Conservation (phyloP, 1,140 invertebrate genomes). For the Plectrocnemia conspersa region DNA sequence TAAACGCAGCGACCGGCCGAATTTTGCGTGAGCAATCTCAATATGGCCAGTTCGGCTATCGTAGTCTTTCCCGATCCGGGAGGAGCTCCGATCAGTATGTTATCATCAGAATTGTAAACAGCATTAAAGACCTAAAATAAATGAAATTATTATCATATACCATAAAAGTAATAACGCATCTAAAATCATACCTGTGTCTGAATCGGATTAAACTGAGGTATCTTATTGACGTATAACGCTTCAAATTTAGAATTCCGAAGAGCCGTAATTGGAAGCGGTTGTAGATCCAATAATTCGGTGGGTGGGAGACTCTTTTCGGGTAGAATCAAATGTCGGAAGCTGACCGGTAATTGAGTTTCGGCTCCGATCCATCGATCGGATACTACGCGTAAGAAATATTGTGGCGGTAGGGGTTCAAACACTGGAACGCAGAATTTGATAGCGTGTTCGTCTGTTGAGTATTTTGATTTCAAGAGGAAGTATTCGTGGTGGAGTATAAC, state of each 20-base stretch:
- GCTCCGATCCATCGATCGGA: conserved; percentile 83
- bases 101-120: conserved; percentile 97
- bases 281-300: conserved; percentile 95
- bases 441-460: conserved; percentile 89
- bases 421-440: conserved; percentile 98
- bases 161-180: background rate
- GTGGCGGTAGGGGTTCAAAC: conserved; percentile 96
- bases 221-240: conserved; percentile 76
- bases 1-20: conserved; percentile 81
- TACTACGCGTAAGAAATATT: conserved; percentile 89
- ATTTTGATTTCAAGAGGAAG: conserved; percentile 94
- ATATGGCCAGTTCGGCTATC: conserved; percentile 94
- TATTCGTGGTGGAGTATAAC: conserved; percentile 91
- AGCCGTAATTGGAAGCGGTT: conserved; percentile 87
- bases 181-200: conserved; percentile 76
- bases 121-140: conserved; percentile 83
- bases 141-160: background rate
- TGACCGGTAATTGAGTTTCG: conserved; percentile 95
- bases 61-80: conserved; percentile 96
- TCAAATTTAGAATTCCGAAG: conserved; percentile 83
- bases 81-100: conserved; percentile 97
- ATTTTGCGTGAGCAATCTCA: conserved; percentile 79
- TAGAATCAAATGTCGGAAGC: conserved; percentile 94
- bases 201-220: conserved; percentile 96
- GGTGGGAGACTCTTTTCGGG: conserved; percentile 98